Conservation (phyloP, 2,797 vertebrate genomes). For the Parauchenoglanis punctatus region DNA sequence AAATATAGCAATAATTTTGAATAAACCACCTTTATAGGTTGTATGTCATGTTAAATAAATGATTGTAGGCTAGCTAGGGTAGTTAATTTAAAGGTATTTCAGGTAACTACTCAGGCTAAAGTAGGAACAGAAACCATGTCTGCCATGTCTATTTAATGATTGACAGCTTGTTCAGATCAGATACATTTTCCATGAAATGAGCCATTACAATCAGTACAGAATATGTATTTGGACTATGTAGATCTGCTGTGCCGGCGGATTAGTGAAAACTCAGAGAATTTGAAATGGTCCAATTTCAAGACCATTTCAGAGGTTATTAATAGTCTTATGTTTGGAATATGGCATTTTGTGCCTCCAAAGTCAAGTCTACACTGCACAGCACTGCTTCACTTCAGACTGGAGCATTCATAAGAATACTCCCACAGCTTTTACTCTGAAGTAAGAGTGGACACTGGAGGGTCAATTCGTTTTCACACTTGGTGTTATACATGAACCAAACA, state of each 20-base stretch:
- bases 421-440: background rate
- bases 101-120: background rate
- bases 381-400: background rate
- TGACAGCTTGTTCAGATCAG: background rate
- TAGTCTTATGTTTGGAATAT: slow-evolving; percentile 24
- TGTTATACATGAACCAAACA: background rate
- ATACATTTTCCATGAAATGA: background rate
- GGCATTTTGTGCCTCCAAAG: slow-evolving; percentile 17
- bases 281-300: slow-evolving; percentile 20
- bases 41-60: background rate
- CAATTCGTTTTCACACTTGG: background rate
- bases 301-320: slow-evolving; percentile 8
- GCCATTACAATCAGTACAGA: background rate
- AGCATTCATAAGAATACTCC: slow-evolving; percentile 2
- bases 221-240: background rate
- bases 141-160: background rate
- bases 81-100: background rate
- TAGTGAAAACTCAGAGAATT: background rate
- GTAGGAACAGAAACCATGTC: background rate
- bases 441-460: slow-evolving; percentile 4
- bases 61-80: background rate
- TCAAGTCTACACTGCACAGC: background rate
- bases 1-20: background rate
- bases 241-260: background rate
- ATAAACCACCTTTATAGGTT: background rate